phyloP scores from a whole-genome alignment of 2,113 vertebrate genomes.

The Syngnathoides biaculeatus region DNA sequence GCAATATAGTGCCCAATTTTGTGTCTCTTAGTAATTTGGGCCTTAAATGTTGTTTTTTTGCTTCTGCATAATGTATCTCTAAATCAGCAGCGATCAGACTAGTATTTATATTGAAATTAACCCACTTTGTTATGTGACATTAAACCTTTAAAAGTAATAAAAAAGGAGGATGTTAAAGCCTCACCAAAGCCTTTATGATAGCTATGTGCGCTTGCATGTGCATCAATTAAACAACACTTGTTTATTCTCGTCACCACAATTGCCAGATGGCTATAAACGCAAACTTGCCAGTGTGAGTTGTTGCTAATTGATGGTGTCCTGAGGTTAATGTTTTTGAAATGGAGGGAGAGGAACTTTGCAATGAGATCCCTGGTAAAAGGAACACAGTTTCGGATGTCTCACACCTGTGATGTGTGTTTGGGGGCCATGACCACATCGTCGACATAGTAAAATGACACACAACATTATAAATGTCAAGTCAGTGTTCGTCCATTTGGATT shows the following conservation, averaged over 20 bases:
- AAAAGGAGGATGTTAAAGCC: conserved; percentile 4
- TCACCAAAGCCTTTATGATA: background rate
- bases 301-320: conserved; percentile 44
- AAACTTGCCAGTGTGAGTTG: conserved; percentile 42
- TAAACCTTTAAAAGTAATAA: background rate
- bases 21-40: no score
- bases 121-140: conserved; percentile 22
- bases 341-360: conserved; percentile 2
- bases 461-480: no score
- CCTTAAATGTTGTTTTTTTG: background rate
- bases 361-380: background rate
- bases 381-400: no score
- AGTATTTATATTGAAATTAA: conserved; percentile 10
- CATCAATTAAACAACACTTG: conserved; percentile 38
- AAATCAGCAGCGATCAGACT: conserved; percentile 25
- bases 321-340: conserved; percentile 39
- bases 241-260: conserved; percentile 47
- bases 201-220: conserved; percentile 2
- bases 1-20: no score
- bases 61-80: background rate
- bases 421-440: no score
- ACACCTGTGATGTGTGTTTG: no score
- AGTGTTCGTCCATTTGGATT: no score
- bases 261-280: conserved; percentile 52
- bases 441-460: no score